These are phyloP conservation scores for Marisa cornuarietis DNA, from an alignment of 1,140 invertebrate genomes.

Conservation along the genomic window DNA sequence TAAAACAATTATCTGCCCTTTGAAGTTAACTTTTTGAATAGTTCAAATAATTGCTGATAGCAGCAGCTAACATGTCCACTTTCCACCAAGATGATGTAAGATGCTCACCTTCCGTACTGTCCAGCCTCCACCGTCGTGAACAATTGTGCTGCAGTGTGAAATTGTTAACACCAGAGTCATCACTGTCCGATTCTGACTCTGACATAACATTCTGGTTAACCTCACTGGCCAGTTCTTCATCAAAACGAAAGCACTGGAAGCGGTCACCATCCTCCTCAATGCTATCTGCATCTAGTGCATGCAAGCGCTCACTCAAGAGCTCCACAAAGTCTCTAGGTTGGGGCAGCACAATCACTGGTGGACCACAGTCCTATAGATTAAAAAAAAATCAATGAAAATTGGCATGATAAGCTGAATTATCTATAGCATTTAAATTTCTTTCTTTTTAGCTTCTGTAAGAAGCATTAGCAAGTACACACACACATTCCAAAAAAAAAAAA, in stretches of 20 bases:
- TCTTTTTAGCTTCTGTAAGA: too few species aligned
- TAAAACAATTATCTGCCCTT: too few species aligned
- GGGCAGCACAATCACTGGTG: conserved; percentile 28
- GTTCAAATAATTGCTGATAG: too few species aligned
- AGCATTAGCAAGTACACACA: too few species aligned
- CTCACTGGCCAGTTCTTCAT: conserved; percentile 16
- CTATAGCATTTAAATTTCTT: not conserved
- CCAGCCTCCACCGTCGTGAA: not conserved
- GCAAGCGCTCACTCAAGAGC: conserved; percentile 23
- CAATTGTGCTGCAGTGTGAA: conserved; percentile 2
- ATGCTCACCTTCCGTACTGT: conserved; percentile 8
- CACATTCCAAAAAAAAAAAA: too few species aligned
- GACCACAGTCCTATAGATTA: conserved; percentile 10
- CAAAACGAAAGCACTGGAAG: conserved; percentile 18
- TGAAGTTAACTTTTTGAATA: too few species aligned
- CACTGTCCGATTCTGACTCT: conserved; percentile 23
- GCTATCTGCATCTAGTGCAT: conserved; percentile 24
- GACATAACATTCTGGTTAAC: conserved; percentile 19
- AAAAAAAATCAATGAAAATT: not conserved
- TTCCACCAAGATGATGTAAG: conserved; percentile 2
- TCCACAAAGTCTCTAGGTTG: conserved; percentile 32
- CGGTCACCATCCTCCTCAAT: conserved; percentile 16
- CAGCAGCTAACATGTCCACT: not conserved
- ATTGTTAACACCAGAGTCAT: conserved; percentile 21
- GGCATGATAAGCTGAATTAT: not conserved